Base-by-base conservation (phyloP, 2,113 vertebrate species). In the Macquaria ambigua region DNA sequence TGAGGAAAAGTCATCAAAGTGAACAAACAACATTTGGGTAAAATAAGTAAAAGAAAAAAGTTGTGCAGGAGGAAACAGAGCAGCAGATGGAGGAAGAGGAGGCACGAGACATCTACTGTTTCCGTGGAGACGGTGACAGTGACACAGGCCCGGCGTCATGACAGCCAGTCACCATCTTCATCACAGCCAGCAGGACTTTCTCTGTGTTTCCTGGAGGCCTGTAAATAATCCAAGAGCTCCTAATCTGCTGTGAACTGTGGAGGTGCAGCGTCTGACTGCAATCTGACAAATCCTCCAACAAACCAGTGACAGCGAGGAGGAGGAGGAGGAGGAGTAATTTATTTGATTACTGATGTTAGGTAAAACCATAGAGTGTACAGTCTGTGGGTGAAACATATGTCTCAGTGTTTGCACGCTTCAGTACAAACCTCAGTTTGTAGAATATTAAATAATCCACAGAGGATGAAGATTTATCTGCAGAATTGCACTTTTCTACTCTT, bases 381-480 rank as follows among this genome's bases (percentile, higher is more conserved):
- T 34, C 34, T 34, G 34, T 5, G 34, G 4, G 34, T 34, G 4
- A 34, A 34, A 34, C 34, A 39, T 77, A 81, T 84, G 16, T 1
- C 9, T 83, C 28, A 8, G 59, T 43, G 55, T 52, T 48, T 52
- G 21, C 52, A 46, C 25, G 3, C 52, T 34, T 20, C 41, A 50
- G 21, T 15, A 43, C 14, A 74, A 74, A 46, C 23, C 8, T 21
- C 39, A 74, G 18, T 56, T 11, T 10, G 73, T 3, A n/a, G 21
- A 84, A 68, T 37, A 73, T 84, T 9, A n/a, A 59, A 81, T 88
- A 56, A 84, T 87, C 81, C 81, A 80, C 52, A 76, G 76, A 66
- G 1, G 34, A 69, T 70, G 48, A 79, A 79, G 64, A 79, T 70
- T 48, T 46, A 58, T 62, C n/a, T 12, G 14, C n/a, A 73, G n/a